These are phyloP conservation scores for Bicyclus anynana DNA, from an alignment of 1,140 invertebrate genomes.

Conservation along the genomic window DNA sequence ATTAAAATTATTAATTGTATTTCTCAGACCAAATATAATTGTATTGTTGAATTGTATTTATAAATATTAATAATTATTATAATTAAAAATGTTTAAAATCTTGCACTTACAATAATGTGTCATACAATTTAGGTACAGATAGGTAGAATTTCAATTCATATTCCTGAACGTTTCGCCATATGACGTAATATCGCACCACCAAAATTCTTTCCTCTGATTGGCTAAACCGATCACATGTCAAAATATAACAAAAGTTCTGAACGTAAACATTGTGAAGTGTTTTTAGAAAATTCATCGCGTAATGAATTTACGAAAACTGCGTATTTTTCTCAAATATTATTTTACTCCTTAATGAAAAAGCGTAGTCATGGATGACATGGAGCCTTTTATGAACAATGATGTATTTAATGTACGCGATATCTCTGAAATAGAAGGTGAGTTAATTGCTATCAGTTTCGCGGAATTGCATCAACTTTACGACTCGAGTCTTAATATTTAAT, in stretches of 20 bases:
- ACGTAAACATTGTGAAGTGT: slow-evolving; percentile 52
- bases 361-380: slow-evolving; percentile 48
- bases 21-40: too few species aligned
- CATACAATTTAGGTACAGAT: too few species aligned
- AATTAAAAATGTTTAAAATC: too few species aligned
- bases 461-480: slow-evolving; percentile 7
- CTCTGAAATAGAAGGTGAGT: slow-evolving; percentile 65
- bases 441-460: slow-evolving; percentile 1
- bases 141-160: neutral
- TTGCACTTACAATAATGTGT: too few species aligned
- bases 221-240: slow-evolving; percentile 54
- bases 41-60: too few species aligned
- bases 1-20: too few species aligned
- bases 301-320: slow-evolving; percentile 3
- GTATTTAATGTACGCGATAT: slow-evolving; percentile 65
- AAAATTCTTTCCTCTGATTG: slow-evolving; percentile 45
- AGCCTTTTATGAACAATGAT: slow-evolving; percentile 59
- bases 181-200: slow-evolving; percentile 69
- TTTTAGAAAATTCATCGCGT: slow-evolving; percentile 3
- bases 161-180: slow-evolving; percentile 9
- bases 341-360: neutral
- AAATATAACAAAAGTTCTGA: slow-evolving; percentile 31
- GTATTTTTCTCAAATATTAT: neutral
- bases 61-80: too few species aligned
- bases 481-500: slow-evolving; percentile 8